These are phyloP conservation scores for Pammene aurita DNA, from an alignment of 2,888 invertebrate genomes.

Conservation along the genomic window DNA sequence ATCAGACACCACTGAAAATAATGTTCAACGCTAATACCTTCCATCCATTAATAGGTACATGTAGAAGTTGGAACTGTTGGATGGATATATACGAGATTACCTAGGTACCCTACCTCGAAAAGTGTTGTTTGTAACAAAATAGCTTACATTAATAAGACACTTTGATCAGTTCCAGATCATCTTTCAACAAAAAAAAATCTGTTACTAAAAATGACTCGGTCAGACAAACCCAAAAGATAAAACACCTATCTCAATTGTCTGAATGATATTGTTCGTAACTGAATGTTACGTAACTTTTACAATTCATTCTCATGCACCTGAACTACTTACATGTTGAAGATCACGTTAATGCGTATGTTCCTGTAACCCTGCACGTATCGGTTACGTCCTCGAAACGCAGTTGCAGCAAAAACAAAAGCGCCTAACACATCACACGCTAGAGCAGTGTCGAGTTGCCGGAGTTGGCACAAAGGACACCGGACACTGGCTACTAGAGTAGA, in stretches of 20 bases:
- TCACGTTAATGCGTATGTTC: conserved; percentile 24
- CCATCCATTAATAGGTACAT: no score
- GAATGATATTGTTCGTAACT: background rate
- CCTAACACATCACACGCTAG: conserved; percentile 23
- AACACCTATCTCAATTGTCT: no score
- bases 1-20: conserved; percentile 13
- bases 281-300: background rate
- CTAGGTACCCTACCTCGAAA: no score
- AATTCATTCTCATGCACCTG: conserved; percentile 4
- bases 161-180: no score
- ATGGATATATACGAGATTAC: no score
- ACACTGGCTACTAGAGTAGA: conserved; percentile 49
- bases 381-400: conserved; percentile 36
- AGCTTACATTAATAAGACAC: no score
- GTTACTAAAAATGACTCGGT: no score
- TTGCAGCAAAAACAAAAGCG: conserved; percentile 38
- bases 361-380: conserved; percentile 22
- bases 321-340: background rate
- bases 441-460: conserved; percentile 48
- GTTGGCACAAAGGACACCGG: conserved; percentile 54
- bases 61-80: no score
- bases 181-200: no score
- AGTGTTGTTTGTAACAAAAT: no score
- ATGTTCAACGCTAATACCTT: conserved; percentile 3
- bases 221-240: no score